Evolutionary conservation across 2,113 vertebrate species (phyloP).

Genomic region (Globicephala melas): DNA sequence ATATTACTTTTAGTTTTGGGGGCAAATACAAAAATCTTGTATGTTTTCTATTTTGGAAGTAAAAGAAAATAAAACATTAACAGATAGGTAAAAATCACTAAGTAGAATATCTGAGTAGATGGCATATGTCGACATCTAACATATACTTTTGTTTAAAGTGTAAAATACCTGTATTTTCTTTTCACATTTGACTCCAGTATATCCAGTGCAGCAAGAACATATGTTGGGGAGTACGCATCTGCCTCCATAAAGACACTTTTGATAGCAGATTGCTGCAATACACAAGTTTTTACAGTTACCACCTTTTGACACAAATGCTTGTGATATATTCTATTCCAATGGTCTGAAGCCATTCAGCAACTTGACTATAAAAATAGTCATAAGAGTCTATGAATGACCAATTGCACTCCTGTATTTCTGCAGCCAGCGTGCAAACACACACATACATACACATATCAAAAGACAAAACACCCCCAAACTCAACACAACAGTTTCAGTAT

Average conservation of each 20-base stretch:
- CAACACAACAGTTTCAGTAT: background rate
- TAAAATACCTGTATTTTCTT: slow-evolving; percentile 81
- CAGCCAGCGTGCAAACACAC: background rate
- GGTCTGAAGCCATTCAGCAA: background rate
- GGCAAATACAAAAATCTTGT: background rate
- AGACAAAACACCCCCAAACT: background rate
- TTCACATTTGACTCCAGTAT: slow-evolving; percentile 86
- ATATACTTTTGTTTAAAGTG: slow-evolving; percentile 10
- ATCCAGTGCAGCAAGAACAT: slow-evolving; percentile 88
- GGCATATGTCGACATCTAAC: background rate
- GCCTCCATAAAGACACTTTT: slow-evolving; percentile 89
- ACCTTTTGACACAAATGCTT: background rate
- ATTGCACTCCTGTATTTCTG: background rate
- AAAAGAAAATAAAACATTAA: background rate
- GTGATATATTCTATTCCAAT: background rate
- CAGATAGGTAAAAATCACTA: background rate
- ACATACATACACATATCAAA: background rate
- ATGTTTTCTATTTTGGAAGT: background rate
- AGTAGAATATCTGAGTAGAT: background rate
- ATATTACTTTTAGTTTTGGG: background rate
- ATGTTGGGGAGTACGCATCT: slow-evolving; percentile 87
- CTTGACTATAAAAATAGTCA: background rate
- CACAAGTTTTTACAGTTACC: background rate
- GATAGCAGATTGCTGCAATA: slow-evolving; percentile 88
- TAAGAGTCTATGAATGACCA: background rate